Conservation (phyloP, 2,888 invertebrate genomes). For the Pristionchus fissidentatus region DNA sequence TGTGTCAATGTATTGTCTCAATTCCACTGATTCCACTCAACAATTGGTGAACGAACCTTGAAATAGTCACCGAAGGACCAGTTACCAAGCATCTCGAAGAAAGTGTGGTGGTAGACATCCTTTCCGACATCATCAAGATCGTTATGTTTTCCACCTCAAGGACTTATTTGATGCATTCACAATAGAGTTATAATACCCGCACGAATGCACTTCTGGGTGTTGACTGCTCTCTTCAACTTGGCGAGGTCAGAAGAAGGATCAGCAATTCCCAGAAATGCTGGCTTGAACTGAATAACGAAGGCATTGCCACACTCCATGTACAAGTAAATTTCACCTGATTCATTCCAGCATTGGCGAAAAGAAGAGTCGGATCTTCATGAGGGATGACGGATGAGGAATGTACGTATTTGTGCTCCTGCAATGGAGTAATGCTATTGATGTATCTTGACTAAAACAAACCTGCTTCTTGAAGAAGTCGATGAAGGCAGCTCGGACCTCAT, state of each 20-base stretch:
- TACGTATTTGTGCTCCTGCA: conserved; percentile 88
- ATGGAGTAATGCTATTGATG: not conserved
- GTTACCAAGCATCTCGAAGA: conserved; percentile 99
- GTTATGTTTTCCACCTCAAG: conserved; percentile 94
- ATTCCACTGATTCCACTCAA: not conserved
- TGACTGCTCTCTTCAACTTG: conserved; percentile 87
- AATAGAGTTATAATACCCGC: conserved; percentile 79
- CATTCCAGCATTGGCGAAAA: conserved; percentile 99
- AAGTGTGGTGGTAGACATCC: conserved; percentile 99
- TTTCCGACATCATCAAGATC: conserved; percentile 99
- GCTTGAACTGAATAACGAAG: conserved; percentile 86
- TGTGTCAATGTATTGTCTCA: too few species aligned
- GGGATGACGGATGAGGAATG: conserved; percentile 98
- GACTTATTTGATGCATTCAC: not conserved
- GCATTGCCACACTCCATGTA: not conserved
- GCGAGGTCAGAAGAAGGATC: conserved; percentile 97
- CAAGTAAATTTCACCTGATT: conserved; percentile 83
- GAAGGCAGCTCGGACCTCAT: conserved; percentile 70
- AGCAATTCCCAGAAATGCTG: conserved; percentile 94
- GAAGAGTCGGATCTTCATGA: conserved; percentile 94
- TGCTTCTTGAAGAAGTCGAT: conserved; percentile 77
- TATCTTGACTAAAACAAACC: too few species aligned
- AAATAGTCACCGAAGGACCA: conserved; percentile 99
- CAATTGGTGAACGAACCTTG: conserved; percentile 80
- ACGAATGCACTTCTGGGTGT: conserved; percentile 98